A percentile compares a stretch with the other conserved stretches of the same genome.
phyloP scores from a whole-genome alignment of 2,888 invertebrate genomes.

The Zygothrica quintamaculata region DNA sequence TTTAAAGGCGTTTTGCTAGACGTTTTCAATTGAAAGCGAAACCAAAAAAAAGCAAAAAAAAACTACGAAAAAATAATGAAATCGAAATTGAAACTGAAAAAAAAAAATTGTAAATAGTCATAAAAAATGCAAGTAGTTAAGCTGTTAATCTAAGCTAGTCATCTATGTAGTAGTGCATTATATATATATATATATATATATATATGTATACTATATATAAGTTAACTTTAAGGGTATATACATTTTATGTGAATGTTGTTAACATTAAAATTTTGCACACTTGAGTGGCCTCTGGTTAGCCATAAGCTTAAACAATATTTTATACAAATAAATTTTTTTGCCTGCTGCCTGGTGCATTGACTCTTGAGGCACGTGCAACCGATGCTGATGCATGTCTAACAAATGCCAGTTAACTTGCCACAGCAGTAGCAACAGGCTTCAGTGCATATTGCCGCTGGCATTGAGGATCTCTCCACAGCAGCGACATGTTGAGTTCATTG shows the following conservation, averaged over 20 bases:
- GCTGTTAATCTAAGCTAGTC: slow-evolving; percentile 17
- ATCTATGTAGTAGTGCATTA: slow-evolving; percentile 4
- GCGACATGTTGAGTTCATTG: slow-evolving; percentile 52
- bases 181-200: background rate
- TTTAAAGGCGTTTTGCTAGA: slow-evolving; percentile 3
- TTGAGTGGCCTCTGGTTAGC: slow-evolving; percentile 30
- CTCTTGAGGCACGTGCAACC: slow-evolving; percentile 57
- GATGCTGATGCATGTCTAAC: slow-evolving; percentile 53
- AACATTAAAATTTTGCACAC: slow-evolving; percentile 59
- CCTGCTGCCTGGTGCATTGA: slow-evolving; percentile 48
- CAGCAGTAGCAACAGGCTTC: slow-evolving; percentile 16
- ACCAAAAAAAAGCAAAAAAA: slow-evolving; percentile 18
- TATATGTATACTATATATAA: background rate
- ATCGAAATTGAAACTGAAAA: slow-evolving; percentile 10
- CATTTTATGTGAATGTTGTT: slow-evolving; percentile 28
- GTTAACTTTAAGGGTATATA: background rate
- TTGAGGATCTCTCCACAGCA: slow-evolving; percentile 28
- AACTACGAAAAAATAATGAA: slow-evolving; percentile 9
- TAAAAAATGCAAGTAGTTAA: slow-evolving; percentile 31
- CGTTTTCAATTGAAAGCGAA: slow-evolving; percentile 52
- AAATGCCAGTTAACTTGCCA: slow-evolving; percentile 36
- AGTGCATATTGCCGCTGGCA: slow-evolving; percentile 19
- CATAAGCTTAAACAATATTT: no score
- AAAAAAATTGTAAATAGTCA: slow-evolving; percentile 10
- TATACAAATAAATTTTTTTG: no score